phyloP scores from a whole-genome alignment of 2,113 vertebrate species.

The Haemorhous mexicanus region DNA sequence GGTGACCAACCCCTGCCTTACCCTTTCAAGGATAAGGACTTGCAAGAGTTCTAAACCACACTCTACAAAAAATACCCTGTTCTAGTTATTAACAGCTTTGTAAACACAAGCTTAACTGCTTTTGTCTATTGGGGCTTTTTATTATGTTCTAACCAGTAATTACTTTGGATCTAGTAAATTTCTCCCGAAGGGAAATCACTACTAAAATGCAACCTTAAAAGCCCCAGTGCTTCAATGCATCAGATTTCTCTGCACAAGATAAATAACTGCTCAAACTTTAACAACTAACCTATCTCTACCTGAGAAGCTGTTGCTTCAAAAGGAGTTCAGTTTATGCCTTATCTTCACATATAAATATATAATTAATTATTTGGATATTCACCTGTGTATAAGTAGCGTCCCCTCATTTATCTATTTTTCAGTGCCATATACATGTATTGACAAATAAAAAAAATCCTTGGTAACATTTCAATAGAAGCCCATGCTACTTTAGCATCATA shows the following conservation, averaged over 20 bases:
- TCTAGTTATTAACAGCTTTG: background rate
- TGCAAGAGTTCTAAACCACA: background rate
- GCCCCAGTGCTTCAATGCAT: background rate
- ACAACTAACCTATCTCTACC: background rate
- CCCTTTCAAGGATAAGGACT: background rate
- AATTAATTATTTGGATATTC: background rate
- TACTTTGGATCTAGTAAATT: background rate
- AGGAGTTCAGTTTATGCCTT: background rate
- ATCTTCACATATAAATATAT: background rate
- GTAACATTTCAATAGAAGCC: background rate
- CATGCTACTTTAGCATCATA: background rate
- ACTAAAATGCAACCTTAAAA: background rate
- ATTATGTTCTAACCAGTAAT: background rate
- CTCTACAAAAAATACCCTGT: background rate
- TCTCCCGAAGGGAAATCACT: background rate
- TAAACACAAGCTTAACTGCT: background rate
- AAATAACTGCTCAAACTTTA: background rate
- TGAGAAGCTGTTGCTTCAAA: background rate
- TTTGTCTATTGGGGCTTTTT: background rate
- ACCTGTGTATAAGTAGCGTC: background rate
- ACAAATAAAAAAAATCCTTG: background rate
- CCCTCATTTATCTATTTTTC: background rate
- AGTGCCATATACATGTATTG: background rate
- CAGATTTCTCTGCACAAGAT: background rate
- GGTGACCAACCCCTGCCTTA: background rate